Base-by-base conservation (phyloP, 2,888 invertebrate genomes). In the Salpingus planirostris region DNA sequence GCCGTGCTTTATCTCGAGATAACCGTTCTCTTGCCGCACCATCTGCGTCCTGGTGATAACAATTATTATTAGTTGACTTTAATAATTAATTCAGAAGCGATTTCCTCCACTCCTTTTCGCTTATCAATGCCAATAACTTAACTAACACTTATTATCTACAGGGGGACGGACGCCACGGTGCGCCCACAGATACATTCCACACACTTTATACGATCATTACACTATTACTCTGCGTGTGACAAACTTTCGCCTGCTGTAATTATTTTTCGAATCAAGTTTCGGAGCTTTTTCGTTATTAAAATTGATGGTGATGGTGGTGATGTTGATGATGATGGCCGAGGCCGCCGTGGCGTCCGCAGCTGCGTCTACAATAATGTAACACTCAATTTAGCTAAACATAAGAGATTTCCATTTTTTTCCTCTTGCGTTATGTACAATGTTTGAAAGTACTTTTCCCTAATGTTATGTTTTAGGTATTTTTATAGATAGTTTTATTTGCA, bases 401-500 rank as follows among this genome's bases (percentile, higher is more conserved):
- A 42, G n/a, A n/a, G n/a, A n/a, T n/a, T n/a, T n/a, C n/a, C n/a
- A n/a, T n/a, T n/a, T n/a, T n/a, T n/a, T n/a, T n/a, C n/a, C n/a
- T n/a, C n/a, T n/a, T n/a, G n/a, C n/a, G n/a, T n/a, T n/a, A n/a
- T n/a, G n/a, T 35, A 29, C n/a, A n/a, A n/a, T n/a, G 30, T 31
- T 34, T 35, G 33, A 33, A 27, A 27, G 34, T 33, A 28, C 32
- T 24, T 24, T 24, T n/a, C n/a, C n/a, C 47, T 49, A 46, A 45
- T 40, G 43, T 47, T 49, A 40, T n/a, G n/a, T n/a, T 35, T 52
- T 47, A 43, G 42, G 47, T 49, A 47, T 52, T 46, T 49, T 52
- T 46, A 48, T 50, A 50, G 49, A 40, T 45, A 43, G 49, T 52
- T 49, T 48, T 49, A 39, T 58, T 60, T 61, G 63, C 62, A 62